Percentiles rank a stretch among this genome's conserved stretches.
Conservation (phyloP, 2,888 invertebrate genomes). For the Neoscelio sp. region DNA sequence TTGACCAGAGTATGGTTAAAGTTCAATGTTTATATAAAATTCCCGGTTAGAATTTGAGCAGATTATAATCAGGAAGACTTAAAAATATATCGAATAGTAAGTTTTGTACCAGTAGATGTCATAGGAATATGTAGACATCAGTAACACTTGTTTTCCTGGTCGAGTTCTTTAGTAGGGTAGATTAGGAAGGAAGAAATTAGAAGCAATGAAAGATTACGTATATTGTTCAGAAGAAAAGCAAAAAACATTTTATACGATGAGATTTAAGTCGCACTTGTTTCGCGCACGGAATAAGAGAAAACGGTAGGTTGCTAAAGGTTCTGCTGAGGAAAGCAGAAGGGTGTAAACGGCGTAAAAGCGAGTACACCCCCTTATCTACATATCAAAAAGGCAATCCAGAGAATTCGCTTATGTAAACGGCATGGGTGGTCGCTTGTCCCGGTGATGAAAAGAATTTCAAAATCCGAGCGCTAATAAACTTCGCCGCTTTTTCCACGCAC, state of each 20-base stretch:
- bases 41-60: no score
- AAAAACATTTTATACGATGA: not conserved
- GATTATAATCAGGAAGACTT: no score
- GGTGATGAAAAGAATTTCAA: conserved; percentile 82
- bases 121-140: no score
- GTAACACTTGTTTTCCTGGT: no score
- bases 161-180: no score
- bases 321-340: conserved; percentile 69
- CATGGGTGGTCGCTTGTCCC: conserved; percentile 77
- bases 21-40: no score
- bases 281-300: conserved; percentile 48
- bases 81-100: no score
- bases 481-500: conserved; percentile 73
- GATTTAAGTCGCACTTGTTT: conserved; percentile 47
- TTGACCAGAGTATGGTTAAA: no score
- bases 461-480: conserved; percentile 83
- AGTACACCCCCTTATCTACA: conserved; percentile 81
- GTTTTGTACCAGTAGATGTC: no score
- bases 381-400: conserved; percentile 83
- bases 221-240: no score
- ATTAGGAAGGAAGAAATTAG: not conserved
- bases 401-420: conserved; percentile 83
- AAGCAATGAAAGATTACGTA: no score
- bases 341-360: conserved; percentile 82
- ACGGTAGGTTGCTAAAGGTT: conserved; percentile 52